phyloP scores from a whole-genome alignment of 2,797 vertebrate genomes.

The Tympanoctomys barrerae region DNA sequence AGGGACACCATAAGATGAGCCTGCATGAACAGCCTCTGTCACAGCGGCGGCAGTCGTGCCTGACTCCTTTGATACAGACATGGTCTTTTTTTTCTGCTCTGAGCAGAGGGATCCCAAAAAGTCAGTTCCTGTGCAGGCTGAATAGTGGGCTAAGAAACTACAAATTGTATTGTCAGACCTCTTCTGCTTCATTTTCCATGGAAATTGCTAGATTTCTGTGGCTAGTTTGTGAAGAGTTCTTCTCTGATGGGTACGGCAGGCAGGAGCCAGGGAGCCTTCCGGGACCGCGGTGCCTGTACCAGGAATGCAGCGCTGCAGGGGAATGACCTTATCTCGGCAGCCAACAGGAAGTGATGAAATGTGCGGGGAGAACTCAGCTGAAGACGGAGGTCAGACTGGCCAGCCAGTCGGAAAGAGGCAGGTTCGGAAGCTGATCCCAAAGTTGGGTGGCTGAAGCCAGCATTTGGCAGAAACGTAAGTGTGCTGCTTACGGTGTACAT shows the following conservation, averaged over 20 bases:
- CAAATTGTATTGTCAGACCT: not conserved
- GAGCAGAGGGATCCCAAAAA: not conserved
- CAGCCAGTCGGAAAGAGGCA: slow-evolving; percentile 59
- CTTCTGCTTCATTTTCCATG: not conserved
- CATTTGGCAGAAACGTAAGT: slow-evolving; percentile 7
- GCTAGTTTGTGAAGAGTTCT: not conserved
- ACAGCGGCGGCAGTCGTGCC: rapidly evolving
- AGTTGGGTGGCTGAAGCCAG: not conserved
- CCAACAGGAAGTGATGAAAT: slow-evolving; percentile 86
- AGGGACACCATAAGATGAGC: not conserved
- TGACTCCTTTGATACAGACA: not conserved
- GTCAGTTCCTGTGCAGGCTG: not conserved
- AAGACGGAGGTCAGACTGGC: slow-evolving; percentile 58
- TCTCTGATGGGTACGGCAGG: not conserved
- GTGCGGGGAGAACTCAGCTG: slow-evolving; percentile 51
- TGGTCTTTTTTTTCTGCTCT: not conserved
- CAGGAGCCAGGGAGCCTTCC: not conserved
- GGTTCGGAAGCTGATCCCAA: slow-evolving; percentile 51
- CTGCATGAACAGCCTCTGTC: not conserved
- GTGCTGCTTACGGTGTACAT: not conserved
- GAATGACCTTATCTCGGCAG: slow-evolving; percentile 77
- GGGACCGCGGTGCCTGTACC: slow-evolving; percentile 10
- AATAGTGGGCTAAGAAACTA: not conserved
- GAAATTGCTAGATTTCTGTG: not conserved
- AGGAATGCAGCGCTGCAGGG: slow-evolving; percentile 53